Evolutionary conservation across 2,113 vertebrate species (phyloP).

Genomic region (Mustelus asterias): DNA sequence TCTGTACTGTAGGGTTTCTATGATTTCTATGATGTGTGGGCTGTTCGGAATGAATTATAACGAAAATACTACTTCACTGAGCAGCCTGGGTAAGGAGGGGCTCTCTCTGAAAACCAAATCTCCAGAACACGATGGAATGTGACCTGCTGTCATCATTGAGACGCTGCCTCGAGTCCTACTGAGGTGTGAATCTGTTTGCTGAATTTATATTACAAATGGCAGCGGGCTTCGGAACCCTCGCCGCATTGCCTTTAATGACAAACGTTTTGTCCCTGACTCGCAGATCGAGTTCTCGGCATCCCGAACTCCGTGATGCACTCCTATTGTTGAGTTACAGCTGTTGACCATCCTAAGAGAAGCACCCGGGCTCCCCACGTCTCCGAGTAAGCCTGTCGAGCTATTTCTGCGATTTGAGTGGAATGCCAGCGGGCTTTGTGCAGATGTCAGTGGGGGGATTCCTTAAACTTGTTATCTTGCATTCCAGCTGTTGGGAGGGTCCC

Average conservation of each 20-base stretch:
- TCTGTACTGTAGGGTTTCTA: too few species aligned
- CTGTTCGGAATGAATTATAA: neutral
- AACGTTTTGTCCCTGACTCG: neutral
- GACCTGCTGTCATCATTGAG: neutral
- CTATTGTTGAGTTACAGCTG: constrained; percentile 25
- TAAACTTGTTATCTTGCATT: neutral
- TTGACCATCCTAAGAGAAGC: constrained; percentile 34
- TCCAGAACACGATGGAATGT: neutral
- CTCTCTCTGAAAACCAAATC: neutral
- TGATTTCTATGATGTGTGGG: neutral
- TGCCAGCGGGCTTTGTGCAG: neutral
- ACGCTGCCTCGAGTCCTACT: neutral
- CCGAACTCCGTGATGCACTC: constrained; percentile 3
- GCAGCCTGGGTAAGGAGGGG: neutral
- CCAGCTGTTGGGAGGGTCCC: neutral
- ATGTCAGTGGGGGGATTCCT: neutral
- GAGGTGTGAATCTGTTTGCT: neutral
- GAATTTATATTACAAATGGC: neutral
- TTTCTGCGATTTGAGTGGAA: neutral
- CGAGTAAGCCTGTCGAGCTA: neutral
- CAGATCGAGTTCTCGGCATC: neutral
- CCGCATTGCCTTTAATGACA: neutral
- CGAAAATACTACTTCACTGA: neutral
- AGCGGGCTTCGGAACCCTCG: neutral
- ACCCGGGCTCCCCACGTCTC: neutral